phyloP scores from a whole-genome alignment of 2,888 invertebrate species.

The Epinotia brunnichana region DNA sequence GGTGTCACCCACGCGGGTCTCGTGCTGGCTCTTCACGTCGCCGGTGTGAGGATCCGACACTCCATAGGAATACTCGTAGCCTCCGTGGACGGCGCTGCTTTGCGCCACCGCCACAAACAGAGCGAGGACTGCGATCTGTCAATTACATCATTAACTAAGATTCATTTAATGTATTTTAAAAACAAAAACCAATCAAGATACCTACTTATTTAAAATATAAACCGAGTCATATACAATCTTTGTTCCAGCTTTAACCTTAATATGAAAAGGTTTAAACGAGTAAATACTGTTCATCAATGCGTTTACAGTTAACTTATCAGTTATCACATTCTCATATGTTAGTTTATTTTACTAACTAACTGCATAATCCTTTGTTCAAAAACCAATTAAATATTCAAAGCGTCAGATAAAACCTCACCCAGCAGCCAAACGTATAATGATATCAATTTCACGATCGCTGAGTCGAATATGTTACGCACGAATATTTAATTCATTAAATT shows the following conservation, averaged over 20 bases:
- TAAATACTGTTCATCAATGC: neutral
- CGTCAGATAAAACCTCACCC: slow-evolving; percentile 9
- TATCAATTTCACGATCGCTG: slow-evolving; percentile 14
- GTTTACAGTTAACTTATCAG: neutral
- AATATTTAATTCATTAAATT: slow-evolving; percentile 11
- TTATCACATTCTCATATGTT: neutral
- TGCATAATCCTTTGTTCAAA: neutral
- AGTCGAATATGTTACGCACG: slow-evolving; percentile 24
- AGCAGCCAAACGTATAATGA: neutral
- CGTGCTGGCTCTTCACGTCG: slow-evolving; percentile 78
- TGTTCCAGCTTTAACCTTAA: no score
- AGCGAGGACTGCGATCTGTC: slow-evolving; percentile 64
- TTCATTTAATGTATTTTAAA: neutral
- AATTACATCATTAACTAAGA: slow-evolving; percentile 49
- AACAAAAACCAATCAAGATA: neutral
- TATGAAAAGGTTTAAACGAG: no score
- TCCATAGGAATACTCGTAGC: slow-evolving; percentile 73
- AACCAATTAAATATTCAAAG: neutral
- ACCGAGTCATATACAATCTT: no score
- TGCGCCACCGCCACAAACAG: slow-evolving; percentile 60
- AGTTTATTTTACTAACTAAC: neutral
- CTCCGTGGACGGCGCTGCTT: slow-evolving; percentile 64
- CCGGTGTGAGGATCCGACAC: slow-evolving; percentile 80
- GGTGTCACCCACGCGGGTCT: slow-evolving; percentile 74
- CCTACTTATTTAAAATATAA: neutral